Evolutionary conservation across 2,113 vertebrate genomes (phyloP), one percentile per base, ranked within the genome.

Genomic region (Chaetodon trifascialis): DNA sequence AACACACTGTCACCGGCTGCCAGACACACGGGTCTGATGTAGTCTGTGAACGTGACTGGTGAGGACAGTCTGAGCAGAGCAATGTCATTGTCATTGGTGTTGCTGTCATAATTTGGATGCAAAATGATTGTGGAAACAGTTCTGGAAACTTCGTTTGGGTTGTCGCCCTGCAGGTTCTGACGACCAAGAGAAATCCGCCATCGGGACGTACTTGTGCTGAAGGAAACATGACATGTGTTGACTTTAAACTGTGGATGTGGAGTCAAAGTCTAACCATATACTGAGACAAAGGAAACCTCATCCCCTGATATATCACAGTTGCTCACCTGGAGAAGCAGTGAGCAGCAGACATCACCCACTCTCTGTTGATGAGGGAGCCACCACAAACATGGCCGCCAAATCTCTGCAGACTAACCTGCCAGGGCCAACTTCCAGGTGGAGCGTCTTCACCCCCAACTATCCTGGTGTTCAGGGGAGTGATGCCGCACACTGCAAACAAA

Each of bases 21-120:
- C 76, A 96, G 92, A 85, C 96, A 97, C 84, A 97, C 87, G 11
- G 96, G 96, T 75, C 84, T 91, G 85, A 97, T 91, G 42, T 86
- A 90, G 73, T 94, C 87, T n/a, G 91, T 92, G 86, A 95, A 96
- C 0, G 2, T 16, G 58, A 96, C 88, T 0, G 95, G 63, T 3
- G 7, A 55, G 1, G 36, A 73, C n/a, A 97, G 93, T 56, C 23
- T 92, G 63, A 96, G 25, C n/a, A 97, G 94, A 1, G 95, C 95
- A 0, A 97, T 93, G 86, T 97, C 96, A 0, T 96, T 95, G 60
- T 94, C 6, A 0, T 63, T 83, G 16, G 91, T 94, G 2, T 7
- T 15, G 0, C 78, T 42, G 0, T 49, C 70, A 72, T 93, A 97
- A 12, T 62, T 62, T 7, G 92, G 84, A 69, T 97, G 93, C 17